Conservation (phyloP, 30 jellyfish, hydroid and myxozoan genomes). For the Aurelia sp. region DNA sequence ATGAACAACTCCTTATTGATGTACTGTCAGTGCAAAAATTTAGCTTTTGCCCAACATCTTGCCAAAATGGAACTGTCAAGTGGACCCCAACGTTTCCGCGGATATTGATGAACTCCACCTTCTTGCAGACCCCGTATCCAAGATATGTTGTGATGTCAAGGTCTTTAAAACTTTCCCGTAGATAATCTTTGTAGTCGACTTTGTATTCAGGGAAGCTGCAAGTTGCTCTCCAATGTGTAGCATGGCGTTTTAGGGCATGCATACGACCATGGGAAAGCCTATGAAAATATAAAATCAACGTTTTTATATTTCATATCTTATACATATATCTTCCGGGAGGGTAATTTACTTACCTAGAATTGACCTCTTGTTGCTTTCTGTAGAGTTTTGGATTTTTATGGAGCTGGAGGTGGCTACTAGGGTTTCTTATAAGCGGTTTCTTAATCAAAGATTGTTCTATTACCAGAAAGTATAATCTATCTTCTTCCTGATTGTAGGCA, state of each 20-base stretch:
- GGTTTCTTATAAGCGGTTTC: too few species aligned
- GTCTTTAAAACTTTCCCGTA: not conserved
- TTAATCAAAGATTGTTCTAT: too few species aligned
- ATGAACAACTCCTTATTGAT: not conserved
- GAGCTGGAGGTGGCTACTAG: too few species aligned
- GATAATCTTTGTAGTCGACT: constrained; percentile 4
- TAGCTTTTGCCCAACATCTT: not conserved
- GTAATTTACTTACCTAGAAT: too few species aligned
- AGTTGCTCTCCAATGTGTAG: constrained; percentile 43
- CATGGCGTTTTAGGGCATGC: not conserved
- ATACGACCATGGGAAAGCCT: not conserved
- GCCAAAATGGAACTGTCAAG: constrained; percentile 31
- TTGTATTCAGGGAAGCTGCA: not conserved
- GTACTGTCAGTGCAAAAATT: constrained; percentile 13
- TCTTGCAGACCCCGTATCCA: constrained; percentile 18
- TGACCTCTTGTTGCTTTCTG: too few species aligned
- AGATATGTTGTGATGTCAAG: not conserved
- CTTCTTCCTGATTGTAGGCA: too few species aligned
- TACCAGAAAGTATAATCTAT: too few species aligned
- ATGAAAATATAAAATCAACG: too few species aligned
- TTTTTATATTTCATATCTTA: too few species aligned
- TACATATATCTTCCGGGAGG: too few species aligned
- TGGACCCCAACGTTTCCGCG: constrained; percentile 22
- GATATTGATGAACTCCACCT: constrained; percentile 16
- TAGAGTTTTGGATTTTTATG: too few species aligned